Conservation (phyloP, 2,888 invertebrate genomes). For the Lydus trimaculatus region DNA sequence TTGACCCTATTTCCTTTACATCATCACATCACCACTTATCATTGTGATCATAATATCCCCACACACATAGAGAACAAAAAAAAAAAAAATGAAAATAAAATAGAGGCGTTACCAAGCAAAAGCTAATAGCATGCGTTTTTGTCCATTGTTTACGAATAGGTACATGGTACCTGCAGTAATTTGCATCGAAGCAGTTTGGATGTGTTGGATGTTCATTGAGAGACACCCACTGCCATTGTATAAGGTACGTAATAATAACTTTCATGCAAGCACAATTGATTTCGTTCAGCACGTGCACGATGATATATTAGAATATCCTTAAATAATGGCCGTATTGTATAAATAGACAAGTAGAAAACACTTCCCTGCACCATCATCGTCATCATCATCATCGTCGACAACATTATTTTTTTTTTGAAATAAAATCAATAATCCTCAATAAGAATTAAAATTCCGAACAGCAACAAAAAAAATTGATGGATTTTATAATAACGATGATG, state of each 20-base stretch:
- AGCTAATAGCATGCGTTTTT: slow-evolving; percentile 43
- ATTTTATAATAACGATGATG: not conserved
- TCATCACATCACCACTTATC: not conserved
- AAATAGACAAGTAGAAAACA: slow-evolving; percentile 40
- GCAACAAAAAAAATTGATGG: not conserved
- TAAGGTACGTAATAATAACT: slow-evolving; percentile 50
- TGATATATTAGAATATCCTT: slow-evolving; percentile 59
- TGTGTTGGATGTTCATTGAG: slow-evolving; percentile 56
- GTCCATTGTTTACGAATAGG: slow-evolving; percentile 45
- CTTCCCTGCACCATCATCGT: not conserved
- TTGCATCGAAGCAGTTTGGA: slow-evolving; percentile 54
- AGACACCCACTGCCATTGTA: slow-evolving; percentile 57
- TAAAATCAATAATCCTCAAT: slow-evolving; percentile 18
- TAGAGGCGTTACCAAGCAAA: slow-evolving; percentile 30
- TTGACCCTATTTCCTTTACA: not conserved
- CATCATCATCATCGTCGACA: not conserved
- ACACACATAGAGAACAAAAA: slow-evolving; percentile 10
- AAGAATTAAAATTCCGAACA: slow-evolving; percentile 11
- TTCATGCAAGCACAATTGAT: slow-evolving; percentile 56
- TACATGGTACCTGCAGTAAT: slow-evolving; percentile 49
- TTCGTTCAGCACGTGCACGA: slow-evolving; percentile 59
- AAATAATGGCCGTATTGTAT: slow-evolving; percentile 58
- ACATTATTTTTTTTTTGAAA: not conserved
- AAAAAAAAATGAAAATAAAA: too few relatives aligned
- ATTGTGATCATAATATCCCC: not conserved